A percentile compares a stretch with the other conserved stretches of the same genome.
Conservation (phyloP, 2,113 vertebrate genomes). For the Emberiza fucata region DNA sequence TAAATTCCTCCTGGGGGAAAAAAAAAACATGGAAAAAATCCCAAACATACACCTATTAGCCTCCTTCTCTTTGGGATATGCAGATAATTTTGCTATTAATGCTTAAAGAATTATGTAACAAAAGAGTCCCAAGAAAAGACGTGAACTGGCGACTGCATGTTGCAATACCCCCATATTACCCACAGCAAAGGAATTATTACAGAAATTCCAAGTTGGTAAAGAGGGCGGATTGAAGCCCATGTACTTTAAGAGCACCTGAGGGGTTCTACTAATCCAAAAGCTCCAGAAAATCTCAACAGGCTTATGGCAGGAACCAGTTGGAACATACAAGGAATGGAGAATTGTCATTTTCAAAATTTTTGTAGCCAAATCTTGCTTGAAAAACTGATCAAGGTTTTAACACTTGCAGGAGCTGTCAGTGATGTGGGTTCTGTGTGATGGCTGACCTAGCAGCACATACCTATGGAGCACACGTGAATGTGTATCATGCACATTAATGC, state of each 20-base stretch:
- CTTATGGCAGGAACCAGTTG: not conserved
- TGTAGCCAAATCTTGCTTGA: not conserved
- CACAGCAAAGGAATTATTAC: not conserved
- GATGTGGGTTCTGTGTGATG: not conserved
- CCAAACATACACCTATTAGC: not conserved
- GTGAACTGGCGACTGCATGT: not conserved
- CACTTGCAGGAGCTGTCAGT: not conserved
- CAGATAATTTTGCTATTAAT: not conserved
- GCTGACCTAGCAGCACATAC: not conserved
- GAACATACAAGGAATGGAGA: not conserved
- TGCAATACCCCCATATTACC: not conserved
- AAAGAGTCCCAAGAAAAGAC: not conserved
- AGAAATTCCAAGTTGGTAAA: not conserved
- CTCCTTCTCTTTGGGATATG: not conserved
- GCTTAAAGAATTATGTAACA: not conserved
- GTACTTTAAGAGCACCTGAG: not conserved
- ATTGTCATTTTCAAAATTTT: not conserved
- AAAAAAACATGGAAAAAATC: not conserved
- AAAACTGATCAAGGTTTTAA: not conserved
- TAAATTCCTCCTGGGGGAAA: constrained; percentile 84
- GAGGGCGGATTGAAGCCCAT: not conserved
- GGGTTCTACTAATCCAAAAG: not conserved
- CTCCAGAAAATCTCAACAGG: not conserved
- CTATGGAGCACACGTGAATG: not conserved
- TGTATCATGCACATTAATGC: not conserved